These are phyloP conservation scores for Danio aesculapii DNA, from an alignment of 2,797 vertebrate species.

Conservation along the genomic window DNA sequence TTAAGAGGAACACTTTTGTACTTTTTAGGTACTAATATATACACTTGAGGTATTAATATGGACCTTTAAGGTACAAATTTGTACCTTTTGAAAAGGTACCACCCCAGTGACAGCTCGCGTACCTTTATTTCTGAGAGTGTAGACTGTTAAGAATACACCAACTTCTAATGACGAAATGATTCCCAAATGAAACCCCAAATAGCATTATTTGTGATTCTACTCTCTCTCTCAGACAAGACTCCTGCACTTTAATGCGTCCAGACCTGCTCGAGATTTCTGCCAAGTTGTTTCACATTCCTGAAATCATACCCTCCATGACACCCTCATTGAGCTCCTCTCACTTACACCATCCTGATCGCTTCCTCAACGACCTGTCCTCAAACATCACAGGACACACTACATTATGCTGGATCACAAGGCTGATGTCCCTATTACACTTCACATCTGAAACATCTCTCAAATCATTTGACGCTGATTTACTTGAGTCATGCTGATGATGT, in stretches of 20 bases:
- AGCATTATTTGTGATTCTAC: no score
- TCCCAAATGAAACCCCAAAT: no score
- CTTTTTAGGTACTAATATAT: no score
- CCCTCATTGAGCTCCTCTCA: slow-evolving; percentile 12
- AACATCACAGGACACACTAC: neutral
- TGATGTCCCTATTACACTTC: neutral
- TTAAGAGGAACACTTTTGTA: no score
- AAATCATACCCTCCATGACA: slow-evolving; percentile 36
- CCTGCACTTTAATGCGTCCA: slow-evolving; percentile 16
- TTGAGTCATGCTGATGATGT: neutral
- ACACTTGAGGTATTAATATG: no score
- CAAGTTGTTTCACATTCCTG: slow-evolving; percentile 41
- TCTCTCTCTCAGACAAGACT: neutral
- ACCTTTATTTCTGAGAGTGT: no score
- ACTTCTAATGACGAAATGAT: no score
- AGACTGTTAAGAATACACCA: no score
- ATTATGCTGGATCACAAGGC: slow-evolving; percentile 1
- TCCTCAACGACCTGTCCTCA: slow-evolving; percentile 12
- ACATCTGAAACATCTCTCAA: neutral
- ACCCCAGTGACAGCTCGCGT: no score
- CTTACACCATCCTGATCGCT: slow-evolving; percentile 18
- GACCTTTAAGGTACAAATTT: no score
- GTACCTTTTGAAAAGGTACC: no score
- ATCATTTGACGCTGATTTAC: neutral
- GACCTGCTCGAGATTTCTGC: slow-evolving; percentile 18